Conservation (phyloP, 35 echinoderm and acorn worm genomes). For the Holothuria glaberrima region DNA sequence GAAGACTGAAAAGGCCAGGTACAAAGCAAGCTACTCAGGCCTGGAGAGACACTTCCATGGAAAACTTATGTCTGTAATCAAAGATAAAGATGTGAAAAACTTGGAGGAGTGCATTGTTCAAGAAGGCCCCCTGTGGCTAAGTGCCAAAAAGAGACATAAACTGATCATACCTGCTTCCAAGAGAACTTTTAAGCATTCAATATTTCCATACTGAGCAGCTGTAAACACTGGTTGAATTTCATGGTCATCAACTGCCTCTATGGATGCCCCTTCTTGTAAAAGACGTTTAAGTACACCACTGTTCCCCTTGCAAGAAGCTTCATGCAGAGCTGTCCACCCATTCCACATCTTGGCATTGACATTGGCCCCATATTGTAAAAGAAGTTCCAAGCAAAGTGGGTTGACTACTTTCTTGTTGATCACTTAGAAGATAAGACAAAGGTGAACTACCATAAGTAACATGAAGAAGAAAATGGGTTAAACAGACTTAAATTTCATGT, state of each 20-base stretch:
- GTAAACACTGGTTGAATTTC: constrained; percentile 76
- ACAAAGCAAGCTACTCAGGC: too few relatives aligned
- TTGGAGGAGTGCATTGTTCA: too few relatives aligned
- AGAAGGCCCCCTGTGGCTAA: too few relatives aligned
- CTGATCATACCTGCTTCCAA: constrained; percentile 70
- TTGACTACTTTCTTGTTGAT: constrained; percentile 37
- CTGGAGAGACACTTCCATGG: too few relatives aligned
- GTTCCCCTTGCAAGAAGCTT: constrained; percentile 67
- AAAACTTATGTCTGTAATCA: too few relatives aligned
- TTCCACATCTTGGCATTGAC: constrained; percentile 63
- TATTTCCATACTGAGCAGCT: constrained; percentile 83
- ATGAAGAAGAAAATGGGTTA: not conserved
- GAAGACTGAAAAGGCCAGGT: too few relatives aligned
- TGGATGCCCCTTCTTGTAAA: constrained; percentile 48
- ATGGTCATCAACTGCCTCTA: constrained; percentile 65
- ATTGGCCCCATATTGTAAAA: constrained; percentile 61
- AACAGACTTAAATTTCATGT: not conserved
- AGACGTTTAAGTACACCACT: constrained; percentile 50
- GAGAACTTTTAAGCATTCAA: constrained; percentile 72
- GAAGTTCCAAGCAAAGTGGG: constrained; percentile 69
- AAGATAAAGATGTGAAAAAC: too few relatives aligned
- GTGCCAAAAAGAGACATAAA: too few relatives aligned
- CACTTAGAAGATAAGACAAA: not conserved
- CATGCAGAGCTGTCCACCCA: constrained; percentile 82
- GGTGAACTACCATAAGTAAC: not conserved